Base-by-base conservation (phyloP, 92 coral and sea anemone species). In the Galaxea fascicularis region DNA sequence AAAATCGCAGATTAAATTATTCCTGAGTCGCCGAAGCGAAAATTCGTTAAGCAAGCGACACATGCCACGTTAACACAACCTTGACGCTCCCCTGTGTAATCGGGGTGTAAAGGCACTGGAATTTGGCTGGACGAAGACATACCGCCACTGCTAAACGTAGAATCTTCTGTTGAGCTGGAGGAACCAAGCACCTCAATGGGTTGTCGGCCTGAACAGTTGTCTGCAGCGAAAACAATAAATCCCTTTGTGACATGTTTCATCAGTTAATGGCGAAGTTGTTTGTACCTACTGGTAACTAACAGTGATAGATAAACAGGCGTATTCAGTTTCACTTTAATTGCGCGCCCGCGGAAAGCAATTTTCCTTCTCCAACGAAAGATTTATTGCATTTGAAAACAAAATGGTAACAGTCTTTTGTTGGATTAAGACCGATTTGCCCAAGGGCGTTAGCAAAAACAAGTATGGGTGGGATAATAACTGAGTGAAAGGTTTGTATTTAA, bases 131-230 rank as follows among this genome's bases (percentile, higher is more conserved):
- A 70, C 25, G 70, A 69, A 26, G 86, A 82, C 53, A 69, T 44
- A 2, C 26, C 44, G 65, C 87, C 25, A 49, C 81, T 63, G 74
- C 82, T 83, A 5, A 16, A 39, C 18, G 66, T 30, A 47, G 87
- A 83, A 63, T 74, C 87, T 63, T 83, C 87, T 1, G 87, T 56
- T 25, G 87, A 60, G 17, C 87, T 82, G 1, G 87, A 83, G 0
- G 87, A 83, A 29, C 73, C 87, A 30, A 51, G 4, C 21, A 83
- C 82, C 35, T 73, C 73, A 35, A 83, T 28, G 21, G 86, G 78
- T 46, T 71, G 76, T 10, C 58, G 54, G 56, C 6, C 76, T 26
- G 25, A 24, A 21, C 68, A 22, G 65, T 46, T 81, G 68, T 67
- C 86, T 82, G 70, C 18, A 41, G 58, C 17, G 70, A 70, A 79